Percentiles rank a stretch among this genome's conserved stretches.
Evolutionary conservation across 2,797 vertebrate genomes (phyloP).

Genomic region (Centropyge bicolor): DNA sequence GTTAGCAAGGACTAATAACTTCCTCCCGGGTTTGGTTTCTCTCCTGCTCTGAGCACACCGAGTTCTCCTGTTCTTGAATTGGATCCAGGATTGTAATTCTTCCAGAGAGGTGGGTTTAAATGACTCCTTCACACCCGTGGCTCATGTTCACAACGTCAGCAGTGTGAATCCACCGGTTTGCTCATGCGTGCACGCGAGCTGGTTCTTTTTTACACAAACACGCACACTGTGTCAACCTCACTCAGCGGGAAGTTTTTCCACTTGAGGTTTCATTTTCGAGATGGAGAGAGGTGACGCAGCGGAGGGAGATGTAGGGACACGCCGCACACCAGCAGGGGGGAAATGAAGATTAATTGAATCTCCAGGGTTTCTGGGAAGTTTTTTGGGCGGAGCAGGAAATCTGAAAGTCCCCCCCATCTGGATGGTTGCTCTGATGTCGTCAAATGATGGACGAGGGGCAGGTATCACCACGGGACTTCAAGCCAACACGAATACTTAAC

Average conservation of each 20-base stretch:
- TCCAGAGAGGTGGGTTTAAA: constrained; percentile 41
- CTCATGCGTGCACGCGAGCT: constrained; percentile 35
- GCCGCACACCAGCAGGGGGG: constrained; percentile 60
- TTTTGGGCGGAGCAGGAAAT: constrained; percentile 53
- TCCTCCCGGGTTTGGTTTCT: constrained; percentile 41
- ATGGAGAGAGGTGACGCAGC: constrained; percentile 52
- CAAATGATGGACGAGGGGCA: constrained; percentile 62
- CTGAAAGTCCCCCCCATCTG: constrained; percentile 52
- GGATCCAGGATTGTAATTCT: constrained; percentile 39
- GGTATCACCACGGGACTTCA: constrained; percentile 40
- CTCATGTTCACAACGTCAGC: constrained; percentile 34
- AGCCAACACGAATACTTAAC: constrained; percentile 32
- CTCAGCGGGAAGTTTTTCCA: constrained; percentile 56
- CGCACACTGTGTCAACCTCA: constrained; percentile 33
- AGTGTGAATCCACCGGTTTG: constrained; percentile 47
- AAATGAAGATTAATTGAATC: constrained; percentile 80
- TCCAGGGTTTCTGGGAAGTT: constrained; percentile 64
- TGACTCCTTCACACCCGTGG: constrained; percentile 47
- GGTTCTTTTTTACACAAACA: constrained; percentile 47
- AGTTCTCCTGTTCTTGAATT: constrained; percentile 28
- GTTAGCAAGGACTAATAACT: constrained; percentile 44
- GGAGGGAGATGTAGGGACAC: constrained; percentile 38
- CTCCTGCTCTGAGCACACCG: constrained; percentile 28
- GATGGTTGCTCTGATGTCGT: constrained; percentile 39
- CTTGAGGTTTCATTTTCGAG: constrained; percentile 49